Evolutionary conservation across 1,140 invertebrate species (phyloP), one percentile per base, ranked within the genome.

Genomic region (Leptinotarsa defecta): DNA sequence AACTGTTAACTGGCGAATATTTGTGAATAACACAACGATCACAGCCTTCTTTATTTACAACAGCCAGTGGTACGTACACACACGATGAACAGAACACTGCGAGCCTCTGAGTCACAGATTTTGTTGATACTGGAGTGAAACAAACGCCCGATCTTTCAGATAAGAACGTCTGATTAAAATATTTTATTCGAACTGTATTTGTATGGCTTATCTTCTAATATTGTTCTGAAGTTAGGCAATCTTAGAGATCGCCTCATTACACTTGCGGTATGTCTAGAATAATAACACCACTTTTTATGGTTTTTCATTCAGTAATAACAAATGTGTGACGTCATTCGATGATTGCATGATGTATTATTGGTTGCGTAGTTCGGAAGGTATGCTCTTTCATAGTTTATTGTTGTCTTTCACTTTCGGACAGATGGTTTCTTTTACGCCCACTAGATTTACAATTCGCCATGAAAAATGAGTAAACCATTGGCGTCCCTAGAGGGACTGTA

Each of bases 331-430:
- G 52, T 57, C 52, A 57, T 19, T 15, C 4, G n/a, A 17, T n/a
- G 52, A 57, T 57, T 57, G n/a, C n/a, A 57, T 57, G 52, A n/a
- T 15, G 52, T 57, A 57, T 57, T 57, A 57, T 19, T 57, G 52
- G 52, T 57, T 57, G 52, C 52, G 15, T 57, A 57, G 52, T 43
- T 43, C 34, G 0, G 34, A 15, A 19, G 15, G 15, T 57, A 57
- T 57, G 52, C 13, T 57, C 52, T 15, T 15, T 57, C 52, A 57
- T 6, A 57, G 52, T 57, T 57, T 57, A 57, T 57, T 57, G 52
- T 57, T 57, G 34, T 43, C 34, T 43, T 57, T 57, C 52, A 57
- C 52, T 57, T 57, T 15, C 52, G 52, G 52, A 57, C 52, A 57
- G 52, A 57, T 57, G 52, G 15, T 57, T 57, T 19, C 15, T 19